phyloP scores from a whole-genome alignment of 1,140 invertebrate genomes.

The Pachyrhynchus sulphureomaculatus region DNA sequence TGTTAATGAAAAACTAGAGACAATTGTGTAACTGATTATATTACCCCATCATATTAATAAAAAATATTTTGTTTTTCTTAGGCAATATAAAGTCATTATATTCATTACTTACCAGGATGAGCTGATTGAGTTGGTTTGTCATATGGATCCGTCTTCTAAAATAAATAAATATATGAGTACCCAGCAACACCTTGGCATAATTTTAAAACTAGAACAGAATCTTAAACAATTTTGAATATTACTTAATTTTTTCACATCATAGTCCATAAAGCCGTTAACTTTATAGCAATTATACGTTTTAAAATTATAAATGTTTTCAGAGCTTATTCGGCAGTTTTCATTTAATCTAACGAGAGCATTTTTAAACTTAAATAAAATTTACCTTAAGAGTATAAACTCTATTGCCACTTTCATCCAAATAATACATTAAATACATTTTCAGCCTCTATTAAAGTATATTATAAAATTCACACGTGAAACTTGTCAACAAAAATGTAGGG shows the following conservation, averaged over 20 bases:
- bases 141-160: conserved; percentile 32
- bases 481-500: background rate
- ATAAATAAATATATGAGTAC: background rate
- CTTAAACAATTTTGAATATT: too few relatives aligned
- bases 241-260: too few relatives aligned
- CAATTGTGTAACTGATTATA: background rate
- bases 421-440: conserved; percentile 79
- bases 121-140: conserved; percentile 25
- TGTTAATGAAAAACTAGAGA: background rate
- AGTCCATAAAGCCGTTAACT: too few relatives aligned
- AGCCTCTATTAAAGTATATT: background rate
- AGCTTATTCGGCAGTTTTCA: too few relatives aligned
- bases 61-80: too few relatives aligned
- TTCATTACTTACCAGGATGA: conserved; percentile 24
- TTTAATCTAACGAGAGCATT: too few relatives aligned
- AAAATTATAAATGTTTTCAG: too few relatives aligned
- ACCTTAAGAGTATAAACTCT: conserved; percentile 73
- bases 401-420: conserved; percentile 67
- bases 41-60: background rate
- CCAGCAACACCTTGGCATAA: too few relatives aligned
- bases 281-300: too few relatives aligned
- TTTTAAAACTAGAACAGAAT: too few relatives aligned
- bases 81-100: too few relatives aligned
- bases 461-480: background rate
- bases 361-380: conserved; percentile 35